Percentiles rank a stretch among this genome's conserved stretches.
Evolutionary conservation across 2,113 vertebrate genomes (phyloP).

Genomic region (Turnix velox): DNA sequence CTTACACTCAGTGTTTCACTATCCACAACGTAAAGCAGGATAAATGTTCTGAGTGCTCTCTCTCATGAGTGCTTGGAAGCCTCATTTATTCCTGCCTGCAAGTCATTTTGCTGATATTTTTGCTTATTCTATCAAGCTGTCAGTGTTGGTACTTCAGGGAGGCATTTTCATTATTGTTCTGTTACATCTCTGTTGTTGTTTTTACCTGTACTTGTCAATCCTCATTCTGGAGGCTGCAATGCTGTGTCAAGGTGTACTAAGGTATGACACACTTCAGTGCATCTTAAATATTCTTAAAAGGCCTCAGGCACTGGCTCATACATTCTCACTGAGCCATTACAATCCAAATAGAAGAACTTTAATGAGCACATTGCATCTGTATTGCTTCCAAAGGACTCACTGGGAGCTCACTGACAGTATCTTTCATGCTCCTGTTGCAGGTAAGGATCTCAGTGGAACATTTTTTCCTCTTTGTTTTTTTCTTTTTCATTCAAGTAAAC

Average conservation of each 20-base stretch:
- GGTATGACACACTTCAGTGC: constrained; percentile 43
- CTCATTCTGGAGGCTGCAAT: constrained; percentile 2
- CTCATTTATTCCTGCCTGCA: constrained; percentile 20
- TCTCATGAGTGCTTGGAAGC: background rate
- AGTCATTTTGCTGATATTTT: constrained; percentile 29
- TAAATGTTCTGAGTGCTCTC: background rate
- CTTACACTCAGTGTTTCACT: background rate
- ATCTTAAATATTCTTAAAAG: constrained; percentile 41
- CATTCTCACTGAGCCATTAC: constrained; percentile 45
- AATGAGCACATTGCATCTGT: constrained; percentile 54
- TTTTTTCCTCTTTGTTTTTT: background rate
- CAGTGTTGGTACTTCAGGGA: constrained; percentile 11
- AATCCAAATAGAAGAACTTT: constrained; percentile 57
- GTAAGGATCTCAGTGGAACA: constrained; percentile 16
- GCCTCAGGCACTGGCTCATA: constrained; percentile 36
- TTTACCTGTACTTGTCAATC: constrained; percentile 7
- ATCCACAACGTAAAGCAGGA: background rate
- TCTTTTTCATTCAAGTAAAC: constrained; percentile 24
- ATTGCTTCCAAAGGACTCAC: constrained; percentile 51
- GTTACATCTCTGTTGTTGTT: constrained; percentile 26
- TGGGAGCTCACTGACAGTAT: constrained; percentile 44
- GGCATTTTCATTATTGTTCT: constrained; percentile 48
- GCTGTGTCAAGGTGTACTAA: constrained; percentile 22
- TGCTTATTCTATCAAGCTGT: constrained; percentile 50
- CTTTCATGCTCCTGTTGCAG: constrained; percentile 56